Evolutionary conservation across 2,797 vertebrate genomes (phyloP), one percentile per base, ranked within the genome.

Genomic region (Orestias chungarensis): DNA sequence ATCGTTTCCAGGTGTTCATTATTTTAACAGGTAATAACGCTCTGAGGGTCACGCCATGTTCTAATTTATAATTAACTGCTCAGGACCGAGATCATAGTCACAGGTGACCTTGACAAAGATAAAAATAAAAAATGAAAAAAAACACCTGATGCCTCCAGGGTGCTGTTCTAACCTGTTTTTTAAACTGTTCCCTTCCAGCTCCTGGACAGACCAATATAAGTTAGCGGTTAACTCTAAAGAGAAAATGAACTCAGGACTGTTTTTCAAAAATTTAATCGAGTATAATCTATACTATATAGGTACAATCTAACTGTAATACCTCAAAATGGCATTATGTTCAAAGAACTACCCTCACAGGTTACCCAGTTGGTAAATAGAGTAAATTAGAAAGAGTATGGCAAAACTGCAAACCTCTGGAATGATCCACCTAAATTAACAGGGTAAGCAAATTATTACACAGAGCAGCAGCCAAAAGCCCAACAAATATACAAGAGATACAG

Each of bases 61-160:
- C 76, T 91, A 89, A 92, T 90, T 88, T 81, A 84, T 92, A 92
- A 93, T 94, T 90, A 92, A 88, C 89, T 79, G 73, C 27, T 73
- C 77, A 79, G 85, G 79, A 86, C 87, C 83, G 80, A 85, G 86
- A 87, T 90, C 82, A 40, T 70, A 72, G 76, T 74, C 70, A 54
- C 66, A 76, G 20, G 67, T 85, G 89, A 91, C 91, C 89, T 84
- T 33, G 65, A 67, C 78, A 27, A 62, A 18, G 33, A 82, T n/a
- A n/a, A n/a, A n/a, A n/a, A n/a, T n/a, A n/a, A n/a, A n/a, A n/a
- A n/a, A n/a, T n/a, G 83, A 79, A 77, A 74, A 78, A 74, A 10
- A 2, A 79, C 68, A 52, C 80, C 73, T 54, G 57, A 59, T 77
- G 75, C 89, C 74, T 78, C 69, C n/a, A 0, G 66, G 79, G 79